A percentile compares a stretch with the other conserved stretches of the same genome.
Conservation (phyloP, 2,113 vertebrate species). For the Phrynosoma blainvillii region DNA sequence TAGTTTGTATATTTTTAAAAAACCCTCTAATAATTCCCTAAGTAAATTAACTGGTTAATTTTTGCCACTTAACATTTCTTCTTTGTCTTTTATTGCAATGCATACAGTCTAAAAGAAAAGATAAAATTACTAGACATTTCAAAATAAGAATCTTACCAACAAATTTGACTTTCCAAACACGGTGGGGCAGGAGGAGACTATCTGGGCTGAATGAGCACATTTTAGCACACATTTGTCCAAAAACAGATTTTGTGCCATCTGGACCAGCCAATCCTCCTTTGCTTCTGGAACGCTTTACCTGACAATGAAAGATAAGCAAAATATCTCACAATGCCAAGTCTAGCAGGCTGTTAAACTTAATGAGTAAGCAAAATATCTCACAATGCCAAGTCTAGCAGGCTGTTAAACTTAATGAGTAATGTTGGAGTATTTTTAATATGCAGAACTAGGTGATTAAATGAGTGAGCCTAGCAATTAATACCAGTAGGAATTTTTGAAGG, state of each 20-base stretch:
- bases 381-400: neutral
- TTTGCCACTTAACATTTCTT: neutral
- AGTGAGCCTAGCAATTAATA: neutral
- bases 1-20: neutral
- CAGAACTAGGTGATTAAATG: neutral
- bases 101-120: neutral
- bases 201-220: constrained; percentile 98
- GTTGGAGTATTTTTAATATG: neutral
- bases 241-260: constrained; percentile 97
- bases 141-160: constrained; percentile 82
- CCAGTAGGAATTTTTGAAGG: neutral
- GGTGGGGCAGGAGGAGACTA: constrained; percentile 94
- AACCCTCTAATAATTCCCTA: accelerated
- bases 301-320: neutral
- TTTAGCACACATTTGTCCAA: constrained; percentile 98
- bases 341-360: neutral
- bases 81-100: neutral
- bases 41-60: neutral
- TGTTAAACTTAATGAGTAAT: neutral
- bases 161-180: constrained; percentile 99
- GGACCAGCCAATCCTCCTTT: constrained; percentile 97
- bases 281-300: constrained; percentile 99
- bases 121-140: too few species aligned
- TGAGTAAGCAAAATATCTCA: neutral
- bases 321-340: neutral